Base-by-base conservation (phyloP, 2,888 invertebrate genomes). In the Brenthis ino region DNA sequence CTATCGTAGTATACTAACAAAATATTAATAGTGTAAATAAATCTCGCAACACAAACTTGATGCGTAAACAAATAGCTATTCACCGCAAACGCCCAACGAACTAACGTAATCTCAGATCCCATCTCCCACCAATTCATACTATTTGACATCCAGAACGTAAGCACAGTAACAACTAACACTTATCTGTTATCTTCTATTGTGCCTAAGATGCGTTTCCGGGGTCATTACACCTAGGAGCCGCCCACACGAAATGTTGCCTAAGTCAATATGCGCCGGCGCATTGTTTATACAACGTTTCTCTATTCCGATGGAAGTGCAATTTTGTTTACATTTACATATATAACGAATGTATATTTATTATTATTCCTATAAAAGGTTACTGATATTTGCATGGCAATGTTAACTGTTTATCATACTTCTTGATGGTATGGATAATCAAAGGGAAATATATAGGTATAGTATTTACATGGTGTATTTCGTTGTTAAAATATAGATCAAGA, bases 161-260 rank as follows among this genome's bases (percentile, higher is more conserved):
- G 61, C 67, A 37, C 50, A 50, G 53, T 63, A 63, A 63, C 63
- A 63, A 63, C 8, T 63, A 68, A 58, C 64, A 71, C 65, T 72
- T 66, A 68, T 72, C 67, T 64, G 67, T 54, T 65, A 68, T 70
- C 57, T 57, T 61, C 56, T 51, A 64, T 60, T 70, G 61, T 70
- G 48, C 57, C 53, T 57, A 57, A 71, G 80, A 82, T 81, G 82
- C 78, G 82, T 84, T 82, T 78, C 78, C 83, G 83, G 82, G 87
- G 87, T 85, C 86, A 77, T 80, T 82, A 80, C 81, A 82, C 86
- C 75, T 67, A 76, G 76, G 65, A 58, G 69, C 77, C 86, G 81
- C 90, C 89, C 86, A 89, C 90, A 79, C 82, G 76, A 77, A 79
- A 80, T 79, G 75, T 76, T 76, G 73, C 77, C 75, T 77, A 80